Evolutionary conservation across 30 jellyfish, hydroid and myxozoan genomes (phyloP), one percentile per base, ranked within the genome.

Genomic region (Aurelia sp.): DNA sequence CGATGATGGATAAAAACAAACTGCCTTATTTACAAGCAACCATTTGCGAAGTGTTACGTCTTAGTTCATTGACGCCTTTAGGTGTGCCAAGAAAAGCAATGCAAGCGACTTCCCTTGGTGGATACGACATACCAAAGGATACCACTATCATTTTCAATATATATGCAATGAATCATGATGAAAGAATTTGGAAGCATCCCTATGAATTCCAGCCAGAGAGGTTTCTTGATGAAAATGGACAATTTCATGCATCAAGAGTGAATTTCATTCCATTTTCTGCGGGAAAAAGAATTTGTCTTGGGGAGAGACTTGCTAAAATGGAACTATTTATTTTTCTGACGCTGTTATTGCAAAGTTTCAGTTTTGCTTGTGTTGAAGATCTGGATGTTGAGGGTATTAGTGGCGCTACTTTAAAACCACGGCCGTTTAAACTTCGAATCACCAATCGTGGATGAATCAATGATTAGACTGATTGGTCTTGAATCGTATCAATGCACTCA

Each of bases 71-170:
- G 47, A 70, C 91, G 7, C 91, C 91, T 3, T 65, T 82, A 22
- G 83, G 90, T 18, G 91, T 82, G 3, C 91, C 85, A 5, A 68
- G 81, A 38, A 82, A 82, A 57, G 66, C 91, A 12, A 82, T 86
- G 47, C 16, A 69, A 33, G 17, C 80, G 6, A 66, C 91, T 15
- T 19, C 48, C 9, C 85, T 82, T 44, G 84, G 68, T 17, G 91
- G 87, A 13, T 76, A 47, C 20, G 75, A 69, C 27, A 69, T 82
- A 22, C 91, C 91, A 24, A 82, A 48, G 41, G 86, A 76, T 3
- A 82, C 91, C 18, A 69, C 81, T 8, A 73, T 82, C 20, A 44
- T 66, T 48, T 82, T 82, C 51, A 82, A 82, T 21, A 19, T 69
- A 13, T 69, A 67, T 50, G 91, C 91, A 17, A 82, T 82, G 85